Base-by-base conservation (phyloP, 2,797 vertebrate species). In the Cyclopterus lumpus region DNA sequence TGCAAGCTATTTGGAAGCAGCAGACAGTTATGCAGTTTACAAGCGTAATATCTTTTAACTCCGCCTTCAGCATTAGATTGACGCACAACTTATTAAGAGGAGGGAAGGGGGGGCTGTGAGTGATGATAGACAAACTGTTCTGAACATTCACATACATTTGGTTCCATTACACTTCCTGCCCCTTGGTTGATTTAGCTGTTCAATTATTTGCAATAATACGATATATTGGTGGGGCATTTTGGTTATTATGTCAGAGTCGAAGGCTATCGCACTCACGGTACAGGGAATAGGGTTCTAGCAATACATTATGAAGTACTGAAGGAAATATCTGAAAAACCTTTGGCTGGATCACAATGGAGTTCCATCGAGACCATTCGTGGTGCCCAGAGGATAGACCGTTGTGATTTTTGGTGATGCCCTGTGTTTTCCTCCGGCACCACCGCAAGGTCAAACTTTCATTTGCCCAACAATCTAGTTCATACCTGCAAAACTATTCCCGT, bases 1-100 rank as follows among this genome's bases (percentile, higher is more conserved):
- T 74, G 77, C 83, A 67, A 68, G 74, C 67, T 79, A 78, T 76
- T 84, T 54, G 12, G 59, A 64, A 57, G 71, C 85, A 63, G 61
- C 61, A 71, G 57, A 62, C 57, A 68, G 67, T 77, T 77, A 51
- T 54, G 66, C 4, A 67, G 64, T 63, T 77, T 61, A 57, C 20
- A 40, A 54, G 53, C 32, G 61, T 32, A 68, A 74, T 58, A 53
- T 70, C 16, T 70, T 38, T 66, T 75, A 62, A 60, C 40, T 51
- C 54, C 58, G 51, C 65, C 48, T 68, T 74, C 51, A 44, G 22
- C 44, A 55, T n/a, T 5, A 55, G 58, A 78, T n/a, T 68, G 65
- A 80, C 22, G 8, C 24, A 70, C 15, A 64, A 36, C 8, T 44
- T 54, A 46, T 48, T 51, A 63, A n/a, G 46, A 1, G 10, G 4